These are phyloP conservation scores for Parotocinclus haroldoi DNA, from an alignment of 2,797 vertebrate species.

Conservation along the genomic window DNA sequence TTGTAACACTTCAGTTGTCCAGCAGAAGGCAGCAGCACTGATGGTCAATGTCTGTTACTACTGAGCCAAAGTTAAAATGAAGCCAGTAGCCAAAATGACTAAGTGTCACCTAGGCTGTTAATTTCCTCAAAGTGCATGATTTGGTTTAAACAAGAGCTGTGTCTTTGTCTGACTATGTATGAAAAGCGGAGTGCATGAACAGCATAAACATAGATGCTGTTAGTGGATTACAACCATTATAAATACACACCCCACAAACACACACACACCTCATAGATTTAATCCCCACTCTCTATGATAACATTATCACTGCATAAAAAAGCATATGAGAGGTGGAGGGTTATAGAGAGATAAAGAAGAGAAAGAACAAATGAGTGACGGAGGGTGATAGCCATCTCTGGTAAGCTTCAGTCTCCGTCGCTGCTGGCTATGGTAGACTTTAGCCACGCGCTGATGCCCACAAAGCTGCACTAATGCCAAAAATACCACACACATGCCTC, in stretches of 20 bases:
- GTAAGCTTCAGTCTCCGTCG: slow-evolving; percentile 1
- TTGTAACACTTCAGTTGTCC: slow-evolving; percentile 32
- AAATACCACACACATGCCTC: slow-evolving; percentile 26
- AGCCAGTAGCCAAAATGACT: slow-evolving; percentile 10
- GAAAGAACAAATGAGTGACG: neutral
- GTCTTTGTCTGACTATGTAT: too few species aligned
- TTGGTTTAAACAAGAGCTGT: too few species aligned
- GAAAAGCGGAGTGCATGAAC: too few species aligned
- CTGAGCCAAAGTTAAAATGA: slow-evolving; percentile 14
- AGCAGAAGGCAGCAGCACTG: slow-evolving; percentile 25
- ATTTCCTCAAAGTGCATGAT: too few species aligned
- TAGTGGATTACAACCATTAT: too few species aligned
- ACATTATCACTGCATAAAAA: too few species aligned
- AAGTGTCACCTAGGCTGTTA: neutral
- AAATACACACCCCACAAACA: too few species aligned
- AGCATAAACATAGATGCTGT: too few species aligned
- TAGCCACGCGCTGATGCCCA: slow-evolving; percentile 22
- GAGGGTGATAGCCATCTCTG: neutral
- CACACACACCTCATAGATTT: too few species aligned
- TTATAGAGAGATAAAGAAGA: slow-evolving; percentile 1
- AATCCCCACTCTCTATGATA: too few species aligned
- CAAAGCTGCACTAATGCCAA: slow-evolving; percentile 28
- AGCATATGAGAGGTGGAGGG: too few species aligned
- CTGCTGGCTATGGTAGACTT: slow-evolving; percentile 30
- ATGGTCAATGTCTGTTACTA: slow-evolving; percentile 17